Evolutionary conservation across 2,888 invertebrate species (phyloP), one percentile per base, ranked within the genome.

Genomic region (Apodemia hepburni): DNA sequence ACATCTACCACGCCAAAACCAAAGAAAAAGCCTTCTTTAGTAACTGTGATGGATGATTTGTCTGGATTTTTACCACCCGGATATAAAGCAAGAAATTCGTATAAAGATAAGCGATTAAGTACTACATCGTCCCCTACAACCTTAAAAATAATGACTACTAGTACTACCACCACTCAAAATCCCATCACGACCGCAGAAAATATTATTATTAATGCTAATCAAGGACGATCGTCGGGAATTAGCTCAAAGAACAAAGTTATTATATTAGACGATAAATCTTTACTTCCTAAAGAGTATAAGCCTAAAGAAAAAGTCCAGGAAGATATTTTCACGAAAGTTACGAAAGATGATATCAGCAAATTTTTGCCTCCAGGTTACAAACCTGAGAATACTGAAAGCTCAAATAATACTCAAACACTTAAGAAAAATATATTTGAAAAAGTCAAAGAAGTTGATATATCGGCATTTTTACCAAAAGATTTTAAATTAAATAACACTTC

Each of bases 331-430:
- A 82, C 84, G 71, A 87, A 93, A 77, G 80, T 92, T 11, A 89
- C 93, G 71, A 84, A 89, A 57, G 93, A 93, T 69, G 93, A 94
- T 69, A 72, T 94, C 0, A 92, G 87, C 71, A 92, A 94, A 69
- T 88, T 95, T 59, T 81, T 95, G 66, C 95, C 95, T n/a, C 92
- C 94, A 9, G 95, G 94, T 3, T 96, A 93, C 72, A 95, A 95
- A 70, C 75, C 85, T 11, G 79, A 78, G 33, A 78, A 57, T 29
- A 12, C 85, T 45, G 88, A 90, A 67, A 65, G 69, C 3, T 63
- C 78, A 9, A 73, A 79, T 64, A 68, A 68, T 0, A 60, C 62
- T 33, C 86, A 81, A 69, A 80, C 79, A 6, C 76, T 80, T 3
- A 91, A 85, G 71, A 67, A 71, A 61, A 75, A 73, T 60, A 75